Conservation (phyloP, 2,888 invertebrate genomes). For the Cremastobaeus sp. region DNA sequence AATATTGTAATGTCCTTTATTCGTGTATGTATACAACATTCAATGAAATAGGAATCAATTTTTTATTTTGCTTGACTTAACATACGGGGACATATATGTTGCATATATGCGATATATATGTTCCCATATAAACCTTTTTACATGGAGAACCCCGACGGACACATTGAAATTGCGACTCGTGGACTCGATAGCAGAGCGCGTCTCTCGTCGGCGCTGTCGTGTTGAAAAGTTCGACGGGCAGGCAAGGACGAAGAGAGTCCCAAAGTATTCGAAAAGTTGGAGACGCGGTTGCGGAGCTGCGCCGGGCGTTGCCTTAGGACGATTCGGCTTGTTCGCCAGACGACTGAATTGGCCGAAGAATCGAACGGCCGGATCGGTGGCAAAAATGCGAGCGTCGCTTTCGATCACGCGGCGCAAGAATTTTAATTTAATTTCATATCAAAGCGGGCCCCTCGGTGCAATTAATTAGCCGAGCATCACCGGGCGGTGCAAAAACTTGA, state of each 20-base stretch:
- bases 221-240: constrained; percentile 26
- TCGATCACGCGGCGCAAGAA: too few species aligned
- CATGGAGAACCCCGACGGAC: too few species aligned
- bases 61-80: too few species aligned
- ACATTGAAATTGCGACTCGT: background rate
- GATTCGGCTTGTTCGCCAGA: constrained; percentile 32
- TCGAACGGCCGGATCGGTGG: too few species aligned
- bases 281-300: constrained; percentile 35
- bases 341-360: constrained; percentile 7
- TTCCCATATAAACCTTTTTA: too few species aligned
- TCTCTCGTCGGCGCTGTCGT: constrained; percentile 43
- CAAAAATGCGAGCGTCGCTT: too few species aligned
- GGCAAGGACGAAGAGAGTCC: constrained; percentile 36
- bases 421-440: too few species aligned
- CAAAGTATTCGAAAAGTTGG: constrained; percentile 45
- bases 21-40: too few species aligned
- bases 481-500: background rate
- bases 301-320: constrained; percentile 33
- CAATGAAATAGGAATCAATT: too few species aligned
- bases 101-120: too few species aligned
- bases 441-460: background rate
- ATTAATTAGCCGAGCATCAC: constrained; percentile 10
- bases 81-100: too few species aligned
- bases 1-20: too few species aligned
- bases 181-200: background rate